phyloP scores from a whole-genome alignment of 2,113 vertebrate genomes.

The Procavia capensis region DNA sequence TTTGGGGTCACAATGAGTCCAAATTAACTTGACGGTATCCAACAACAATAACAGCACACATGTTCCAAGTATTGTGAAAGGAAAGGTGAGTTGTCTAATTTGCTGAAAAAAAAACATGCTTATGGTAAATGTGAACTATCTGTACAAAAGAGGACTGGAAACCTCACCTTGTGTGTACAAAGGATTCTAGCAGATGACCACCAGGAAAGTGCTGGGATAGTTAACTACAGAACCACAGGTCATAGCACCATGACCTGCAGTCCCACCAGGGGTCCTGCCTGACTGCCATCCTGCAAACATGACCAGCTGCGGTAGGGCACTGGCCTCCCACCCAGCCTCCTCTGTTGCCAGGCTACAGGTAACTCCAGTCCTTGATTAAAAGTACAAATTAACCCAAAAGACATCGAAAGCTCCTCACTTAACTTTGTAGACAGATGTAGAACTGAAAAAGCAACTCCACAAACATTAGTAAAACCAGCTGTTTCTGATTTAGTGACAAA shows the following conservation, averaged over 20 bases:
- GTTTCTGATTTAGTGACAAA: constrained; percentile 69
- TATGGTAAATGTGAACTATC: neutral
- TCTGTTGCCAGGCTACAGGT: neutral
- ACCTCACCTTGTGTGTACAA: neutral
- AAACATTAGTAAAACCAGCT: constrained; percentile 32
- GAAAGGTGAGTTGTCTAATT: too few species aligned
- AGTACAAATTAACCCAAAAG: constrained; percentile 33
- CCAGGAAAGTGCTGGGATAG: accelerated
- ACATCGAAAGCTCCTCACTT: neutral
- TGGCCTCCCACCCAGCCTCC: neutral
- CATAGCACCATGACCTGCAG: neutral
- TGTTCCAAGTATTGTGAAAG: neutral
- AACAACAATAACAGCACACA: neutral
- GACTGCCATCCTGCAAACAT: accelerated
- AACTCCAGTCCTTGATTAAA: constrained; percentile 61
- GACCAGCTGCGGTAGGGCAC: accelerated
- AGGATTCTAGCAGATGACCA: neutral
- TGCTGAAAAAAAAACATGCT: neutral
- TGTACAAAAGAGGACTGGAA: neutral
- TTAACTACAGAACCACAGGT: accelerated
- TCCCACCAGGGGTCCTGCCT: accelerated
- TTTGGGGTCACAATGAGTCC: neutral
- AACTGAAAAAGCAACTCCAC: neutral
- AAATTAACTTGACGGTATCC: neutral
- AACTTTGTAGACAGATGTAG: constrained; percentile 19